Conservation (phyloP, 2,888 invertebrate genomes). For the Drosophila mercatorum region DNA sequence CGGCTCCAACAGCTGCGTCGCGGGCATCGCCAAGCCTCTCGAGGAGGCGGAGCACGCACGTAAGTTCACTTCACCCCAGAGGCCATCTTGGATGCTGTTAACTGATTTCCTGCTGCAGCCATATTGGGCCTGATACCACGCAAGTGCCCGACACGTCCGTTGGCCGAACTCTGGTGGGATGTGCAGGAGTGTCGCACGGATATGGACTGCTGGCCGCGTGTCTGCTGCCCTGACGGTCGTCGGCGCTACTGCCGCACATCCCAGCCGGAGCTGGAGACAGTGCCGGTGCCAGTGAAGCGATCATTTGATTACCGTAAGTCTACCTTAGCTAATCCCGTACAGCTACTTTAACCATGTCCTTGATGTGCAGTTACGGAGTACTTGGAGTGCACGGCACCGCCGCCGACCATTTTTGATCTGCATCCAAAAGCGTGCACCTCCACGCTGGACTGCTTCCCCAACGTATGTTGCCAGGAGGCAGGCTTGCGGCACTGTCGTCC, state of each 20-base stretch:
- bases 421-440: conserved; percentile 90
- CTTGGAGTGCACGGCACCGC: conserved; percentile 89
- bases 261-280: conserved; percentile 87
- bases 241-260: conserved; percentile 90
- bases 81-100: not conserved
- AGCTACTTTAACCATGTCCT: not conserved
- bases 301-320: conserved; percentile 88
- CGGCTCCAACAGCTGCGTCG: conserved; percentile 86
- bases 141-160: conserved; percentile 88
- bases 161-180: conserved; percentile 90
- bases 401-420: conserved; percentile 88
- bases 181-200: conserved; percentile 89
- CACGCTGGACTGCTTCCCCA: conserved; percentile 91
- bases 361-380: conserved; percentile 86
- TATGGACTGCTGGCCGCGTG: conserved; percentile 90
- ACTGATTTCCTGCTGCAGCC: conserved; percentile 84
- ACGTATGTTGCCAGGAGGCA: conserved; percentile 91
- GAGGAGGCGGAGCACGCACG: conserved; percentile 82
- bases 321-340: not conserved
- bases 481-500: conserved; percentile 90
- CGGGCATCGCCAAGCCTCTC: conserved; percentile 87
- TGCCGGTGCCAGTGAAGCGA: conserved; percentile 87
- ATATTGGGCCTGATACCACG: conserved; percentile 89
- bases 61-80: conserved; percentile 45
- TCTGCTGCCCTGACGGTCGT: conserved; percentile 90